Conservation (phyloP, 2,113 vertebrate genomes). For the Corvus cornix region DNA sequence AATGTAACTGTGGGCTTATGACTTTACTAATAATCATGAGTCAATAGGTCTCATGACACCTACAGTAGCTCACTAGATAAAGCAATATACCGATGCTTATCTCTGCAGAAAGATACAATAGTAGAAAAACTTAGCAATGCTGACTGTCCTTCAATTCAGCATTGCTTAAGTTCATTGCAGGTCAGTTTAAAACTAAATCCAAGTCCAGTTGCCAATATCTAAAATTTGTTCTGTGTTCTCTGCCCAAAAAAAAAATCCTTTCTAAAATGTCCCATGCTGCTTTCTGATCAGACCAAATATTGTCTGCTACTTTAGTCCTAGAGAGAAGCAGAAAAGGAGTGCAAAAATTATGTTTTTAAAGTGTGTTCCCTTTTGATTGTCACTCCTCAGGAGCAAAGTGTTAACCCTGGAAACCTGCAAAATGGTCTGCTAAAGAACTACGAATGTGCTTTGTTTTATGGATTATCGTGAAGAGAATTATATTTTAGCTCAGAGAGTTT, state of each 20-base stretch:
- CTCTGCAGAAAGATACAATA: background rate
- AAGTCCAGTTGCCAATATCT: background rate
- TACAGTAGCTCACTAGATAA: constrained; percentile 28
- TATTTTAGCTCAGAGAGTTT: background rate
- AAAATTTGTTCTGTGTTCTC: background rate
- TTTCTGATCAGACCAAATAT: background rate
- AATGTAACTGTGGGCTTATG: constrained; percentile 28
- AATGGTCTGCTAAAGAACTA: background rate
- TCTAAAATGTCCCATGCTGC: background rate
- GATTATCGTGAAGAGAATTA: background rate
- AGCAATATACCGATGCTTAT: background rate
- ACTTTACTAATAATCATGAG: constrained; percentile 37
- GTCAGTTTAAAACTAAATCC: background rate
- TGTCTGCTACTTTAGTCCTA: background rate
- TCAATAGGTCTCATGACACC: constrained; percentile 60
- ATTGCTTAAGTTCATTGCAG: background rate
- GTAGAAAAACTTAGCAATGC: background rate
- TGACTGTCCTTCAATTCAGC: background rate
- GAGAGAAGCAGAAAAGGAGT: background rate
- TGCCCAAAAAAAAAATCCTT: background rate
- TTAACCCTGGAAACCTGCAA: background rate
- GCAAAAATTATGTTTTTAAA: background rate
- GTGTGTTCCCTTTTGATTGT: background rate
- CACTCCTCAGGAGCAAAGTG: background rate
- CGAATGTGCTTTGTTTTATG: background rate